phyloP scores from a whole-genome alignment of 2,113 vertebrate species.

The Junco hyemalis region DNA sequence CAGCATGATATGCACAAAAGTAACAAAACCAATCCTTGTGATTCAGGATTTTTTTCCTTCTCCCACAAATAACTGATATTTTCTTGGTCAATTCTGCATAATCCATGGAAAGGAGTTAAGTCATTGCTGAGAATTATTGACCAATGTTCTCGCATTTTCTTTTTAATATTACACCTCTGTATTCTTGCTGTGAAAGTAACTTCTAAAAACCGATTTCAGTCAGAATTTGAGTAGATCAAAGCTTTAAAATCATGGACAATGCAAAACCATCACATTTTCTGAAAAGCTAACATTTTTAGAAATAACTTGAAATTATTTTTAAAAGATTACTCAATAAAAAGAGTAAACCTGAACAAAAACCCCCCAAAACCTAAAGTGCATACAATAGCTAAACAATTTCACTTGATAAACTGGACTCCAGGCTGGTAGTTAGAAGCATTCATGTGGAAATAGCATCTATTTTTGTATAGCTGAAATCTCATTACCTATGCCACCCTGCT shows the following conservation, averaged over 20 bases:
- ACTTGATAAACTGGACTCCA: background rate
- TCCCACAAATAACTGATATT: background rate
- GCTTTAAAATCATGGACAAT: background rate
- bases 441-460: background rate
- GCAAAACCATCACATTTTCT: background rate
- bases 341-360: background rate
- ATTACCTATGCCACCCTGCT: background rate
- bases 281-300: background rate
- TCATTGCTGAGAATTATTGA: background rate
- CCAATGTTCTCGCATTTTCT: background rate
- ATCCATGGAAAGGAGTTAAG: background rate
- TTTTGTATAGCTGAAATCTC: background rate
- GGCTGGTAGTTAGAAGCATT: background rate
- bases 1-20: background rate
- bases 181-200: background rate
- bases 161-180: background rate
- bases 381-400: background rate
- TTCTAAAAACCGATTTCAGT: background rate
- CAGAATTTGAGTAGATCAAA: background rate
- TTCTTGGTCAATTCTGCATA: background rate
- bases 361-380: background rate
- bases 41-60: background rate
- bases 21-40: background rate
- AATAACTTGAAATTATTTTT: background rate
- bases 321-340: background rate